A percentile compares a stretch with the other conserved stretches of the same genome.
These are phyloP conservation scores for Dorcus parallelipipedus DNA, from an alignment of 2,888 invertebrate species.

Conservation along the genomic window DNA sequence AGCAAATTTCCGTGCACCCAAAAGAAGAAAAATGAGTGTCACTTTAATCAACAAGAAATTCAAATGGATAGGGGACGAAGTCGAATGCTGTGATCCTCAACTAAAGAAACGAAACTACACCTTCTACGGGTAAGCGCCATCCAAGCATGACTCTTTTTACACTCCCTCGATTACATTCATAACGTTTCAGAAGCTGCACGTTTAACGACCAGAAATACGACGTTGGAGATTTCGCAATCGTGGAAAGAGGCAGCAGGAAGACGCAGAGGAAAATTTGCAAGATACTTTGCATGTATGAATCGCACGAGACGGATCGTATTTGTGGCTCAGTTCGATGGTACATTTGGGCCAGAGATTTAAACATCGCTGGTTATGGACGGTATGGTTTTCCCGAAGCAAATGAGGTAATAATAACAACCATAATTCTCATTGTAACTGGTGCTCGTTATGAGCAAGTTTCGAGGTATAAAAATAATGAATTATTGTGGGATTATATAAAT, in stretches of 20 bases:
- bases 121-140: constrained; percentile 14
- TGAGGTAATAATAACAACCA: constrained; percentile 4
- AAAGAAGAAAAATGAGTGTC: not conserved
- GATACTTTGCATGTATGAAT: constrained; percentile 16
- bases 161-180: not conserved
- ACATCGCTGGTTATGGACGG: constrained; percentile 9
- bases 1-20: not conserved
- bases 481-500: too few species aligned
- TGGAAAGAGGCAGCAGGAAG: constrained; percentile 2
- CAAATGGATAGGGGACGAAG: not conserved
- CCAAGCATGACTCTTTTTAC: not conserved
- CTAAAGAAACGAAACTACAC: not conserved
- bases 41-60: not conserved
- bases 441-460: too few species aligned
- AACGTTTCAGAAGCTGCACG: constrained; percentile 14
- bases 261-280: constrained; percentile 6
- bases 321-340: constrained; percentile 26
- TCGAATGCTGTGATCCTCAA: not conserved
- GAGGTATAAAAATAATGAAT: too few species aligned
- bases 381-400: constrained; percentile 24
- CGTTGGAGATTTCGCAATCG: constrained; percentile 15
- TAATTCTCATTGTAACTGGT: too few species aligned
- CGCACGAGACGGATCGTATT: not conserved
- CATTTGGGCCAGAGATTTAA: constrained; percentile 22
- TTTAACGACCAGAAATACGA: constrained; percentile 11